A percentile compares a stretch with the other conserved stretches of the same genome.
Conservation (phyloP, 2,113 vertebrate species). For the Tachuris rubrigastra region DNA sequence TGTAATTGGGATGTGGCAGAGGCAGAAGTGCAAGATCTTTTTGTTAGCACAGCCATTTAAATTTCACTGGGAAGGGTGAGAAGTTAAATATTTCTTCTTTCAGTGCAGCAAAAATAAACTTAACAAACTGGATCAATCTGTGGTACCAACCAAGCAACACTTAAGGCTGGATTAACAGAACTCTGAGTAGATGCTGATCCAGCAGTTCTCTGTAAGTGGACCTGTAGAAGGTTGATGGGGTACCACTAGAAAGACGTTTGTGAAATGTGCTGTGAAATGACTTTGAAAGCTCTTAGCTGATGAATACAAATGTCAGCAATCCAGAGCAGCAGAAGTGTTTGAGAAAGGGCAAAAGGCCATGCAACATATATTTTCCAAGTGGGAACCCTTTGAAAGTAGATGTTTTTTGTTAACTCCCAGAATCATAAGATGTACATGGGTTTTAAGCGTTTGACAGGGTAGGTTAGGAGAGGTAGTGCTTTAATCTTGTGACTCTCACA, state of each 20-base stretch:
- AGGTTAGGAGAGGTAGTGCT: neutral
- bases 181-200: neutral
- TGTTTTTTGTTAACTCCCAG: neutral
- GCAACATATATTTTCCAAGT: neutral
- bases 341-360: neutral
- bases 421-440: rapidly evolving
- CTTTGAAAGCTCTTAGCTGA: neutral
- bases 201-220: rapidly evolving
- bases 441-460: neutral
- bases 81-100: neutral
- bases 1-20: neutral
- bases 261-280: neutral
- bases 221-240: neutral
- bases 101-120: neutral
- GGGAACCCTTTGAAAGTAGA: neutral
- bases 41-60: neutral
- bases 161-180: neutral
- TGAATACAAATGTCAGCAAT: neutral
- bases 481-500: neutral
- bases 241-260: neutral
- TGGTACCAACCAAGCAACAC: rapidly evolving
- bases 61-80: neutral
- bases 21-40: neutral
- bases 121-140: neutral
- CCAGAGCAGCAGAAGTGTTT: neutral